phyloP scores from a whole-genome alignment of 2,797 vertebrate species.

The Otolemur crassicaudatus region DNA sequence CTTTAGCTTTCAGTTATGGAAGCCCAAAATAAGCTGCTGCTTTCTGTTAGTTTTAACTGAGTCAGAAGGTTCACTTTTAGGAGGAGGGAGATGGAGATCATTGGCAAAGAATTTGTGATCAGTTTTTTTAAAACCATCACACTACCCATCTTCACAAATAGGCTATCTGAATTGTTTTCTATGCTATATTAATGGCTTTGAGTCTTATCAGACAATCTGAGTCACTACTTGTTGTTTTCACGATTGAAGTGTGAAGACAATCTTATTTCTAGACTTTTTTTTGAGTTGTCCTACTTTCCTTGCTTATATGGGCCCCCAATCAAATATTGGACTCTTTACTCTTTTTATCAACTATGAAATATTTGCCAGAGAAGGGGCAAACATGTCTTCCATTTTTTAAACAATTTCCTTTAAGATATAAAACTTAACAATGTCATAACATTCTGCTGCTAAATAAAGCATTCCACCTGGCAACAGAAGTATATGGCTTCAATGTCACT shows the following conservation, averaged over 20 bases:
- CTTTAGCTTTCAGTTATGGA: background rate
- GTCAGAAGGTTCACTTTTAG: background rate
- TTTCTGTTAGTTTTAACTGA: background rate
- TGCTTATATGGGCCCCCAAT: background rate
- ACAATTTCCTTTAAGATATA: slow-evolving; percentile 10
- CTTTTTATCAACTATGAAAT: background rate
- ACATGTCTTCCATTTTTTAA: slow-evolving; percentile 23
- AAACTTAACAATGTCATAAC: slow-evolving; percentile 1
- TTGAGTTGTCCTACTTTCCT: background rate
- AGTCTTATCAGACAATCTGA: background rate
- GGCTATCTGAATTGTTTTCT: background rate
- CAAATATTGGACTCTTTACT: background rate
- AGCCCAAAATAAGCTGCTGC: background rate
- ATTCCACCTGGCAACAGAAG: slow-evolving; percentile 24
- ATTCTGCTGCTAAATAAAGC: slow-evolving; percentile 3
- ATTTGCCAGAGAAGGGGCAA: background rate
- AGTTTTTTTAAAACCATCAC: background rate
- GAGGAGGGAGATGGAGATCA: background rate
- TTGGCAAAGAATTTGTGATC: background rate
- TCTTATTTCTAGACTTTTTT: background rate
- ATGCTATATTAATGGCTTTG: background rate
- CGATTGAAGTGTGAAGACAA: background rate
- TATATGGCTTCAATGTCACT: slow-evolving; percentile 36
- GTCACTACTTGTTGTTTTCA: background rate
- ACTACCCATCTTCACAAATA: background rate